Base-by-base conservation (phyloP, 1,140 invertebrate species). In the Cydia strobilella region DNA sequence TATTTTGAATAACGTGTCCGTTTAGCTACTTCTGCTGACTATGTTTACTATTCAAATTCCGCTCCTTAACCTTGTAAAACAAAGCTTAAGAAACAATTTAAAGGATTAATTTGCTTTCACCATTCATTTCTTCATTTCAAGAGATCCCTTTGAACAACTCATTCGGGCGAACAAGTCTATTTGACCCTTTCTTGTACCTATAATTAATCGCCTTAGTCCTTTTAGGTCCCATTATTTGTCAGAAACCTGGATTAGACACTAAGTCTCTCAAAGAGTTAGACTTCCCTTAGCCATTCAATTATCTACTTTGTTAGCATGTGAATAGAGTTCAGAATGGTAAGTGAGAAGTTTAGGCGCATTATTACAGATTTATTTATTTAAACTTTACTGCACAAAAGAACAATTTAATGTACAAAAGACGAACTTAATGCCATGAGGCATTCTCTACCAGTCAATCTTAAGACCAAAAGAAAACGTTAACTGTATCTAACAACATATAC, bases 181-280 rank as follows among this genome's bases (percentile, higher is more conserved):
- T 54, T 59, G 54, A 23, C 54, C 54, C 54, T 59, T 59, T 59
- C 18, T 59, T 12, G 54, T 23, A 23, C 54, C 54, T 59, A 59
- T 59, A 59, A 59, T 59, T 59, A 59, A 59, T 59, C 54, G 23
- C 54, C 20, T 59, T 59, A 59, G 54, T 20, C 20, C 54, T n/a
- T 59, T 59, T 23, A 59, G 20, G 18, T 59, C 7, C 18, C 3
- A 59, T 59, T 54, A 54, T 18, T 54, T 20, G 54, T 18, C 48
- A 51, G 15, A 59, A 9, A 59, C 54, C 54, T 59, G n/a, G 54
- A 59, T 59, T 59, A 59, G 54, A 23, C 54, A 59, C 54, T 59
- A 23, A 59, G 54, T 59, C 48, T 51, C 48, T 51, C n/a, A 54
- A 54, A 20, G 18, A 23, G 54, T 7, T 3, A 20, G 20, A 23